Percentiles rank a stretch among this genome's conserved stretches.
These are phyloP conservation scores for Poliocrania exsul DNA, from an alignment of 2,797 vertebrate genomes.

Conservation along the genomic window DNA sequence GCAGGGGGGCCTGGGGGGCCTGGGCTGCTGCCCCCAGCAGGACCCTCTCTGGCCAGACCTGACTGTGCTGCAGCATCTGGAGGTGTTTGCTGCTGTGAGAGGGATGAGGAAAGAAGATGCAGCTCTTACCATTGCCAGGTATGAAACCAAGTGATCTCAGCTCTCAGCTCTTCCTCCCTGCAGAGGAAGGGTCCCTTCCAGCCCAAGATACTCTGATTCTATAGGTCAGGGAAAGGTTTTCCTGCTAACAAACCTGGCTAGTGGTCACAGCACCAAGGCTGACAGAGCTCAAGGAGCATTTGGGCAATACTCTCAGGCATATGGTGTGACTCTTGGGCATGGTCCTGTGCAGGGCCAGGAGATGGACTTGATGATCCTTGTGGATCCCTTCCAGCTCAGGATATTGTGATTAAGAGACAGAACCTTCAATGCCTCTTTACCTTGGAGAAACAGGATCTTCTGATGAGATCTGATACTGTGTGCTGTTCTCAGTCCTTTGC, in stretches of 20 bases:
- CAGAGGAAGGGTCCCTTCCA: not conserved
- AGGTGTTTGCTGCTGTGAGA: constrained; percentile 84
- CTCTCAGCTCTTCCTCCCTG: not conserved
- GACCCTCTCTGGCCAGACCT: constrained; percentile 87
- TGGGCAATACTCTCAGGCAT: not conserved
- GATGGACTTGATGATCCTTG: not conserved
- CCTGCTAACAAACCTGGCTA: not conserved
- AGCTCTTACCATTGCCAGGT: constrained; percentile 79
- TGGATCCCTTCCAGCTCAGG: not conserved
- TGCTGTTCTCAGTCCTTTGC: not conserved
- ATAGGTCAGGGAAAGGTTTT: not conserved
- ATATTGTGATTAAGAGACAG: not conserved
- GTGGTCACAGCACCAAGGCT: not conserved
- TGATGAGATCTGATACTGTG: not conserved
- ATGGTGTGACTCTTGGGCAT: not conserved
- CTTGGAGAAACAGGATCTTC: not conserved
- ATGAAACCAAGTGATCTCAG: not conserved
- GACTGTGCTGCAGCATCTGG: constrained; percentile 88
- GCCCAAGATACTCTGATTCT: not conserved
- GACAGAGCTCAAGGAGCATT: not conserved
- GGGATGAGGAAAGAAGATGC: constrained; percentile 81
- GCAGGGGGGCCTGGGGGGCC: constrained; percentile 62
- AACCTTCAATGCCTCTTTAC: rapidly evolving
- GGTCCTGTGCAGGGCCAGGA: not conserved
- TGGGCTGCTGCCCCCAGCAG: constrained; percentile 90